These are phyloP conservation scores for Oedothorax gibbosus DNA, from an alignment of 1,140 invertebrate genomes.

Conservation along the genomic window DNA sequence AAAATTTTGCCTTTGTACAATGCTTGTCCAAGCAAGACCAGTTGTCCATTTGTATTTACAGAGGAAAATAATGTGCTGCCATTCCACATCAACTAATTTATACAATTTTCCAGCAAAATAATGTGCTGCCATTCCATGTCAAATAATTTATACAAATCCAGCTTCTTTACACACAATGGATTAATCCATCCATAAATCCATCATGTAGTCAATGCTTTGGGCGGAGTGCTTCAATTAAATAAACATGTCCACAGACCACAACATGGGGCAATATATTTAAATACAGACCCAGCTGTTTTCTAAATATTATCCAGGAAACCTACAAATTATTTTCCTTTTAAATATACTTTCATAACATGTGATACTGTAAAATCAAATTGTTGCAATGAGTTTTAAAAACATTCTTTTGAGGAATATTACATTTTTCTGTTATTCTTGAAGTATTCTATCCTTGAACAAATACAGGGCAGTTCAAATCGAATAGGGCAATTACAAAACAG, in stretches of 20 bases:
- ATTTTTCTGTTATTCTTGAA: too few species aligned
- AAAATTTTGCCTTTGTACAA: constrained; percentile 53
- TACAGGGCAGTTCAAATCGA: too few species aligned
- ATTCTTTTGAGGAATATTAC: too few species aligned
- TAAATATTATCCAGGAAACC: too few species aligned
- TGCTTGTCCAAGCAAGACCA: constrained; percentile 9
- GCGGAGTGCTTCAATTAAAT: constrained; percentile 58
- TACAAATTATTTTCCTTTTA: too few species aligned
- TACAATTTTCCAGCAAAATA: neutral
- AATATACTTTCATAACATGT: too few species aligned
- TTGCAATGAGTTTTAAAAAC: too few species aligned
- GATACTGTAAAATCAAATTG: too few species aligned
- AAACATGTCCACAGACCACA: constrained; percentile 73
- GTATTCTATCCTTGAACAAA: too few species aligned
- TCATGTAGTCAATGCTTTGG: constrained; percentile 46
- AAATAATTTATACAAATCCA: neutral
- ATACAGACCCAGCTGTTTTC: too few species aligned
- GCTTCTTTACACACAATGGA: neutral
- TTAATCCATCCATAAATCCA: neutral
- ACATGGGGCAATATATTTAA: constrained; percentile 78
- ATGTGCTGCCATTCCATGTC: too few species aligned
- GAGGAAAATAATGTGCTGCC: constrained; percentile 56
- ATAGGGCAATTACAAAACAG: too few species aligned
- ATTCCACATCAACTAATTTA: constrained; percentile 21
- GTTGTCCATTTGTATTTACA: constrained; percentile 57